These are phyloP conservation scores for Chelonia mydas DNA, from an alignment of 2,797 vertebrate genomes.

Conservation along the genomic window DNA sequence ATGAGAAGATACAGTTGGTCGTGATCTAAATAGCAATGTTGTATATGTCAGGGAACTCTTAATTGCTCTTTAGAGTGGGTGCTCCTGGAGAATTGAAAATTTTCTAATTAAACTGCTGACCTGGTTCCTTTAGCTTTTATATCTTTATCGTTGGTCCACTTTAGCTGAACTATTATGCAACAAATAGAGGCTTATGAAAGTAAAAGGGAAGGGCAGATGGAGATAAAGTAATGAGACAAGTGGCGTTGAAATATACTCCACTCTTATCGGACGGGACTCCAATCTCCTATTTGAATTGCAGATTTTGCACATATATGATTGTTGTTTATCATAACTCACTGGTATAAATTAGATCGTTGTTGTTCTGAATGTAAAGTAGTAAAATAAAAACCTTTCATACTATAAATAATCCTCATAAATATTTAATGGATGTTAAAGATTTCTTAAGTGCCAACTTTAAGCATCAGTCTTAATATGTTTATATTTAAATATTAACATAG, in stretches of 20 bases:
- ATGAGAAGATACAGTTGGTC: neutral
- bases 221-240: neutral
- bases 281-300: neutral
- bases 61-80: neutral
- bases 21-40: neutral
- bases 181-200: neutral
- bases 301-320: neutral
- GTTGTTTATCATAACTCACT: neutral
- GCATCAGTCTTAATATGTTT: neutral
- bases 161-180: neutral
- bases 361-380: neutral
- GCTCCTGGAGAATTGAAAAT: neutral
- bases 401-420: neutral
- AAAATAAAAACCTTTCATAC: neutral
- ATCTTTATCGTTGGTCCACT: neutral
- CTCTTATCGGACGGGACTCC: neutral
- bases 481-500: neutral
- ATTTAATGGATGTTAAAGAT: neutral
- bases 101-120: neutral
- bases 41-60: neutral
- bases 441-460: neutral
- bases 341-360: neutral
- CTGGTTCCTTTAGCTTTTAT: neutral
- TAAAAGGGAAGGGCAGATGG: neutral
- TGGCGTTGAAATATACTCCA: neutral